phyloP scores from a whole-genome alignment of 2,797 vertebrate genomes.

The Ibycter americanus region DNA sequence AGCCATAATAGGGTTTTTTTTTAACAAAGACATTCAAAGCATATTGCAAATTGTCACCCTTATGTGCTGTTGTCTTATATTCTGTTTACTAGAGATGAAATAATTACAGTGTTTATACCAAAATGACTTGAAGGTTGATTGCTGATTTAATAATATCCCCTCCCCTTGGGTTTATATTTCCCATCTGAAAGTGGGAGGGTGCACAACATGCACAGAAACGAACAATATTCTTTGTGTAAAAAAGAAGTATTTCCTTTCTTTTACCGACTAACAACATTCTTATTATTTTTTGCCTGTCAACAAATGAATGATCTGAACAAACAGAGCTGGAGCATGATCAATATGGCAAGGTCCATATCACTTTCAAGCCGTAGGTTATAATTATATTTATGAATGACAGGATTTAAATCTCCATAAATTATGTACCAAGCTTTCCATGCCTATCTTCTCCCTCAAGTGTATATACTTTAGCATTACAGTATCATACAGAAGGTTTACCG shows the following conservation, averaged over 20 bases:
- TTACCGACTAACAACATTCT: not conserved
- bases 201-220: not conserved
- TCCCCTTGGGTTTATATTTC: constrained; percentile 35
- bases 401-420: constrained; percentile 49
- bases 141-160: constrained; percentile 42
- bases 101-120: constrained; percentile 56
- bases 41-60: constrained; percentile 49
- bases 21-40: constrained; percentile 52
- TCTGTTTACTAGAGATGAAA: constrained; percentile 53
- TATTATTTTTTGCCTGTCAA: constrained; percentile 44
- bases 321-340: constrained; percentile 1
- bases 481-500: not conserved
- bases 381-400: constrained; percentile 44
- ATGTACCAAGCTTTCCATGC: not conserved
- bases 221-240: constrained; percentile 38
- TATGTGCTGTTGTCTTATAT: constrained; percentile 46
- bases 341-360: constrained; percentile 39
- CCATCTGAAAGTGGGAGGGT: constrained; percentile 42
- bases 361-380: constrained; percentile 37
- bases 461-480: not conserved
- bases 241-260: constrained; percentile 17
- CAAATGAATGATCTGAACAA: constrained; percentile 33
- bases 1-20: not conserved
- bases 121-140: constrained; percentile 49
- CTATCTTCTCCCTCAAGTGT: constrained; percentile 5